A percentile compares a stretch with the other conserved stretches of the same genome.
Conservation (phyloP, 2,113 vertebrate genomes). For the Micronisus gabar region DNA sequence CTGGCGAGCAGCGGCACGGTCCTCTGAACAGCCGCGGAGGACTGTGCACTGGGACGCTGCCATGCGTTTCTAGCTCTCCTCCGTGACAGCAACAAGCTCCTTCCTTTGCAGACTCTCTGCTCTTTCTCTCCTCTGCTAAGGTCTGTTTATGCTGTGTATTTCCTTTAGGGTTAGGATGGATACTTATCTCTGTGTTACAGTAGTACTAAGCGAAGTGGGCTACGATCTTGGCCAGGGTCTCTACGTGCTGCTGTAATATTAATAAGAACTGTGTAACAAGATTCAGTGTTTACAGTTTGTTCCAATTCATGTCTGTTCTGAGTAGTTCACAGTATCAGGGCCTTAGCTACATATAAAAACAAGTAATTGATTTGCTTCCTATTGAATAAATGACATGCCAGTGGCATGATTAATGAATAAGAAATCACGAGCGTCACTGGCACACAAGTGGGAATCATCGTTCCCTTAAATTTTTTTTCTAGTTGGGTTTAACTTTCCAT, state of each 20-base stretch:
- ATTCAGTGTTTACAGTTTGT: not conserved
- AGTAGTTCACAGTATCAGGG: not conserved
- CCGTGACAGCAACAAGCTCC: not conserved
- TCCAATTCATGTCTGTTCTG: not conserved
- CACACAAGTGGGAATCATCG: conserved; percentile 25
- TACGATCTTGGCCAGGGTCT: not conserved
- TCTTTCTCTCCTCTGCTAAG: not conserved
- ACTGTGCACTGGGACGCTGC: not conserved
- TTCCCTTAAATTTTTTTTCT: conserved; percentile 5
- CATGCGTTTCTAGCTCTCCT: accelerated
- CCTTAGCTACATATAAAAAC: not conserved
- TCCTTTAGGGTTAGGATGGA: not conserved
- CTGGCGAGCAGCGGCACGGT: not conserved
- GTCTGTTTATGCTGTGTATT: not conserved
- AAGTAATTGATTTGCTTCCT: conserved; percentile 40
- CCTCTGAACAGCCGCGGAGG: not conserved
- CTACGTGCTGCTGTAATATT: not conserved
- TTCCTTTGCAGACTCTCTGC: not conserved
- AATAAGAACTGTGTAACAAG: not conserved
- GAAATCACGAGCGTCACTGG: not conserved
- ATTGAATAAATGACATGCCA: conserved; percentile 1
- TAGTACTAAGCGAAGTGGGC: not conserved
- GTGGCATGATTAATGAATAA: conserved; percentile 33
- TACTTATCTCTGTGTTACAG: not conserved
- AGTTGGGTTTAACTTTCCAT: conserved; percentile 48